Evolutionary conservation across 2,888 invertebrate genomes (phyloP), one percentile per base, ranked within the genome.

Genomic region (Lysandra bellargus): DNA sequence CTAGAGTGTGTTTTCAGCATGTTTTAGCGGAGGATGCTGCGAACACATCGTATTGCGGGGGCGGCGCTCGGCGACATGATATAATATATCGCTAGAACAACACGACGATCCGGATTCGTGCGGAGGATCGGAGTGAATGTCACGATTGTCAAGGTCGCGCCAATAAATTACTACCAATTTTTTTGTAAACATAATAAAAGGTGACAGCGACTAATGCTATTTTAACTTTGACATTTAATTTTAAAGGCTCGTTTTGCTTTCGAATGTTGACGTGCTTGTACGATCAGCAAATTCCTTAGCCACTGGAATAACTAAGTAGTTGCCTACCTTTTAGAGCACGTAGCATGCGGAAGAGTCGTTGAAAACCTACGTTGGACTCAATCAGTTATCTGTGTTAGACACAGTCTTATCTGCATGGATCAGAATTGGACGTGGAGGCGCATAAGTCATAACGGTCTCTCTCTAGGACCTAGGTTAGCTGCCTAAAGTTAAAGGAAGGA

Each of bases 61-160:
- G 64, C 64, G 64, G 64, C 30, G 64, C 53, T 57, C 53, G 53
- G 53, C 17, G 30, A 30, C 30, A 12, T 12, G 6, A 64, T 23
- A 9, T 30, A 30, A 64, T 64, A 64, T 64, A 64, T 30, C 23
- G 64, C 64, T 30, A 7, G 23, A 30, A 64, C 9, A 64, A 23
- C 30, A 30, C 64, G 30, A 64, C 9, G 64, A 64, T 64, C 64
- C 64, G 64, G 64, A 64, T 64, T 64, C 64, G 12, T 30, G 64
- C 2, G 7, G 30, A 4, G 64, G 64, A 30, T 9, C 30, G 12
- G 30, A 64, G 64, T 64, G 64, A 64, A 64, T 64, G 64, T 64
- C 64, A 64, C 64, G 64, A 64, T 64, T 64, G 64, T 64, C 30
- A 64, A 64, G 64, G 64, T 30, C 64, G 64, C 64, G 30, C 64